Evolutionary conservation across 2,113 vertebrate genomes (phyloP), one percentile per base, ranked within the genome.

Genomic region (Thalassoma bifasciatum): DNA sequence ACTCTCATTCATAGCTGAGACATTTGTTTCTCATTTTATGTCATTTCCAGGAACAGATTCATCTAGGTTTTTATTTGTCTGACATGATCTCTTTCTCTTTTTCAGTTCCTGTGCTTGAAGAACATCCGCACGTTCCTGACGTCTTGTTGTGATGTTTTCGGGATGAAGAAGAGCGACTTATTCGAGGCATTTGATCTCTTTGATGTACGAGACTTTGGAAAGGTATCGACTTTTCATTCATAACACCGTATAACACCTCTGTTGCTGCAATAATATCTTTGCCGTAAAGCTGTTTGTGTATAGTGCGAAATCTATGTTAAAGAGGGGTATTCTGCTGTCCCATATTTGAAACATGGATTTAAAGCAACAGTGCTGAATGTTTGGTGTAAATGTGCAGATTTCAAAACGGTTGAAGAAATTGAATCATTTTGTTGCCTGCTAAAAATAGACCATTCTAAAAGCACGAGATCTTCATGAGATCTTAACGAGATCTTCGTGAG

Each of bases 101-200:
- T 67, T 71, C 57, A 99, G 97, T 99, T 98, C 90, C 94, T 99
- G 72, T 99, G 97, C 81, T 87, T 98, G 93, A 99, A 99, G 94
- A 99, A 99, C 78, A 99, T 98, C 72, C 93, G 96, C 69, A 98
- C 96, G 0, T 99, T 99, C 79, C 94, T 99, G 82, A 89, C 83
- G 0, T 95, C 95, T n/a, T 98, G 97, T 88, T 95, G 90, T 23
- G 94, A 96, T 44, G 94, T 90, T 36, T 98, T 99, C 87, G 95
- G 93, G 36, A 96, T 98, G 94, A 98, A 95, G 93, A 98, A 97
- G 81, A 96, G 92, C 23, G 97, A 99, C 84, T 93, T 99, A 65
- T 99, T 99, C 38, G 97, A 98, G 62, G 95, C 96, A 2, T 99
- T 98, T 8, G 97, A 99, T 88, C 93, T 99, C 47, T 99, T 98